Evolutionary conservation across 2,888 invertebrate species (phyloP), one percentile per base, ranked within the genome.

Genomic region (Cephonodes hylas): DNA sequence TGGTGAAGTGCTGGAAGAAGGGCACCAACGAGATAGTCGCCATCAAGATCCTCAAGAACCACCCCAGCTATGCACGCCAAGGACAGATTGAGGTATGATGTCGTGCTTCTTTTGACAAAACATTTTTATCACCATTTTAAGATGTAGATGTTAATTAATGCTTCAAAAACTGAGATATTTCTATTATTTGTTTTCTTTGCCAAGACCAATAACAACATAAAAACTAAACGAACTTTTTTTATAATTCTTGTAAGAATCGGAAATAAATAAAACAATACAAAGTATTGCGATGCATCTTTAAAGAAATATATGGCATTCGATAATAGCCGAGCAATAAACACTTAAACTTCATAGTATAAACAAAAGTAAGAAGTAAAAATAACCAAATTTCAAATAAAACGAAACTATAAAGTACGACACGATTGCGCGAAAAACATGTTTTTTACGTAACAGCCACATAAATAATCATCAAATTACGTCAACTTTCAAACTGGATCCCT

Each of bases 1-100:
- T 99, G 84, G 99, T 99, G 84, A 99, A 99, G 93, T 99, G 99
- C 93, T 99, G 99, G 99, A 99, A 99, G 93, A 99, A 99, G 88
- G 99, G 99, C 88, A 99, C 99, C 79, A 99, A 99, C 88, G 99
- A 99, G 93, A 99, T 99, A 85, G 99, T 99, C 81, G 99, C 99
- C 85, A 99, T 99, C 89, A 99, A 99, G 94, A 99, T 99, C 87
- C 94, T 99, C 66, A 99, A 99, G 94, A 99, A 99, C 94, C 99
- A 99, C 93, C 99, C 99, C 72, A 99, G 99, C 77, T 99, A 99
- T 93, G 99, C 99, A 73, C 96, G 99, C 81, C 99, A 99, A 94
- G 99, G 99, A 76, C 99, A 99, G 94, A 99, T 99, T 92, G 99
- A 99, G 95, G 99, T 98, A 13, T 64, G 65, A n/a, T 60, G 0